Conservation (phyloP, 2,888 invertebrate genomes). For the Mimachlamys varia region DNA sequence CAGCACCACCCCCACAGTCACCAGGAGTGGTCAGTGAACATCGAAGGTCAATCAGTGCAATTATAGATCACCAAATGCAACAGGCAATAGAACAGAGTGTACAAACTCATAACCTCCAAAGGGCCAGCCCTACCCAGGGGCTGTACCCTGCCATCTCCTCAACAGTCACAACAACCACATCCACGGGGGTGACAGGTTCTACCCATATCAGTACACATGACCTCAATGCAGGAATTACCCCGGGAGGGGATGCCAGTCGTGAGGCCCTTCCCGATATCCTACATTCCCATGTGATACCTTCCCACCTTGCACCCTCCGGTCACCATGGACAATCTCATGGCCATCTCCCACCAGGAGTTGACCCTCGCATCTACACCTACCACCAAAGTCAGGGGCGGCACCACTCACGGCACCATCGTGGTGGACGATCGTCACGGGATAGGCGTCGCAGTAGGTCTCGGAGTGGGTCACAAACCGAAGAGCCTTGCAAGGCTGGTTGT, state of each 20-base stretch:
- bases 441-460: constrained; percentile 62
- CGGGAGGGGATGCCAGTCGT: constrained; percentile 52
- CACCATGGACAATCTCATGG: constrained; percentile 49
- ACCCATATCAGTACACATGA: constrained; percentile 55
- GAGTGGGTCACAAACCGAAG: constrained; percentile 56
- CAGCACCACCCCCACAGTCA: constrained; percentile 4
- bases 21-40: constrained; percentile 14
- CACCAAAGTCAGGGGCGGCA: constrained; percentile 60
- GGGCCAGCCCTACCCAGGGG: constrained; percentile 23
- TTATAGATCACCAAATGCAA: constrained; percentile 25
- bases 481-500: constrained; percentile 75
- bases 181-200: not conserved
- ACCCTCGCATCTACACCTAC: constrained; percentile 48
- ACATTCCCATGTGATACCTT: constrained; percentile 71
- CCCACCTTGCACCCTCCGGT: constrained; percentile 39
- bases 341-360: constrained; percentile 47
- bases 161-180: not conserved
- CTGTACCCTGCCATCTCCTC: not conserved
- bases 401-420: constrained; percentile 60
- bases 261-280: constrained; percentile 75
- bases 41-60: constrained; percentile 24
- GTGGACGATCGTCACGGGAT: constrained; percentile 51
- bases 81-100: constrained; percentile 3
- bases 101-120: not conserved
- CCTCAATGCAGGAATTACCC: constrained; percentile 60